Base-by-base conservation (phyloP, 30 jellyfish, hydroid and myxozoan species). In the Cassiopea andromeda region DNA sequence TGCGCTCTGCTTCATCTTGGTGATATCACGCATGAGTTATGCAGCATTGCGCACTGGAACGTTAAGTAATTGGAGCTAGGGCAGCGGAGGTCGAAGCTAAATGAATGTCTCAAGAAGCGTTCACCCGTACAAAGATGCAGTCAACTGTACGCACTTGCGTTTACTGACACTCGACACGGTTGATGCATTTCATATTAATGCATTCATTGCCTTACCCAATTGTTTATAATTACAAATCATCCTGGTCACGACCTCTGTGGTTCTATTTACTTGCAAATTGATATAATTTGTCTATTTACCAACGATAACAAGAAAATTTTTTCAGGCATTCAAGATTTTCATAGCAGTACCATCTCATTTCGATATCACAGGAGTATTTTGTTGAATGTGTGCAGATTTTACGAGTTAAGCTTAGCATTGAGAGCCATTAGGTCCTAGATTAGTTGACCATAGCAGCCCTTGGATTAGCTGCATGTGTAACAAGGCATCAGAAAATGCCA, bases 21-120 rank as follows among this genome's bases (percentile, higher is more conserved):
- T 90, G 97, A 90, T 90, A 83, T 90, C 97, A 90, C 85, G 14
- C 57, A 48, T 27, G 73, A 90, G 93, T 78, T 61, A 90, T 90
- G 90, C 89, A 75, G 83, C 80, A 19, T 38, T 48, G 81, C 68
- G 84, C 94, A 78, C 89, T 67, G 50, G 71, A 75, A 83, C 70
- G 94, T 87, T 87, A 87, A 87, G 94, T 87, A 87, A 87, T 87
- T 87, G 89, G 86, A 67, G 59, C 58, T 78, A 69, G 94, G 94
- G 94, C 94, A 87, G 45, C 38, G 75, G 5, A 87, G 94, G 94
- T 87, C 94, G 94, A 44, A 48, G 94, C 83, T 87, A 87, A 61
- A 57, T 58, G 75, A 78, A 38, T 69, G 90, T 78, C 80, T 85
- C 81, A 61, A 77, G 85, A 57, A 44, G 73, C 94, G 82, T 27